Conservation (phyloP, 1,140 invertebrate genomes). For the Microplitis mediator region DNA sequence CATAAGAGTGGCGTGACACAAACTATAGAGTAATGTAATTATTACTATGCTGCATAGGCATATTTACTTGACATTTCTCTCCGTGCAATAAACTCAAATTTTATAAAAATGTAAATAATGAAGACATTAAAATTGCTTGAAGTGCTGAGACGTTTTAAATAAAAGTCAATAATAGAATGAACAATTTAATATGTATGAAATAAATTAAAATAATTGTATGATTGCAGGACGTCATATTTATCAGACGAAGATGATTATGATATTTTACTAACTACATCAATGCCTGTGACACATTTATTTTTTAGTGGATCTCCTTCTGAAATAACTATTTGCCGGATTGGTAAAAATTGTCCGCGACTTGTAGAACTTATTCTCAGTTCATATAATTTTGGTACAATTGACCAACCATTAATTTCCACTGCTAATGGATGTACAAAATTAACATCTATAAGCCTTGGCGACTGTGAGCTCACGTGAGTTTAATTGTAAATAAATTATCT, state of each 20-base stretch:
- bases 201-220: constrained; percentile 15
- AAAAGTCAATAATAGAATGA: too few species aligned
- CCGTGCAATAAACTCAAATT: too few species aligned
- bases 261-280: constrained; percentile 39
- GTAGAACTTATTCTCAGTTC: constrained; percentile 52
- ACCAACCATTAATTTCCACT: constrained; percentile 43
- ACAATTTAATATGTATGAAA: too few species aligned
- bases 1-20: too few species aligned
- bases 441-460: constrained; percentile 51
- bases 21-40: too few species aligned
- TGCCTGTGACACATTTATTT: constrained; percentile 56
- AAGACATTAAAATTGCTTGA: too few species aligned
- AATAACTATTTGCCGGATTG: constrained; percentile 40
- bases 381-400: constrained; percentile 46
- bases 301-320: constrained; percentile 52
- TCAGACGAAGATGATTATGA: constrained; percentile 51
- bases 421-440: constrained; percentile 49
- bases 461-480: constrained; percentile 56
- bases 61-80: too few species aligned
- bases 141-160: too few species aligned
- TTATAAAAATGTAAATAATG: too few species aligned
- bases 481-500: constrained; percentile 20
- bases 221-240: constrained; percentile 47
- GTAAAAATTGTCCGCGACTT: constrained; percentile 46
- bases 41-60: too few species aligned